Evolutionary conservation across 2,888 invertebrate genomes (phyloP).

Genomic region (Schizotus pectinicornis): DNA sequence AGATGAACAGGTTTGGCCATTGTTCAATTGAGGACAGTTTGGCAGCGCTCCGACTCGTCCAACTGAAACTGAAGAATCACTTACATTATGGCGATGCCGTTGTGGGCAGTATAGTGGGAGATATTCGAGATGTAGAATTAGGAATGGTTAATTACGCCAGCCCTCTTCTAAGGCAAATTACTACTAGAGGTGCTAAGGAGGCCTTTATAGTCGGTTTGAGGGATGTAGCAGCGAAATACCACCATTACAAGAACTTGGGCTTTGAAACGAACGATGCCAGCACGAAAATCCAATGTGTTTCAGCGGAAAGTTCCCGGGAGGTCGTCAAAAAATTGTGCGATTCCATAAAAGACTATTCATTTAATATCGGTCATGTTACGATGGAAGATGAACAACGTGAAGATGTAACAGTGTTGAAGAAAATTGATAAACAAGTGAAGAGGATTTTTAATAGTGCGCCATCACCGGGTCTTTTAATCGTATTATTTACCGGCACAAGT

Average conservation of each 20-base stretch:
- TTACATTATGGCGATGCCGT: constrained; percentile 80
- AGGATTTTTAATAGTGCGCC: constrained; percentile 67
- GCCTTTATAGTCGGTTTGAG: constrained; percentile 65
- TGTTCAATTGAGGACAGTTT: constrained; percentile 87
- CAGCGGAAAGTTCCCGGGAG: constrained; percentile 44
- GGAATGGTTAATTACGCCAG: constrained; percentile 62
- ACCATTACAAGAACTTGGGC: constrained; percentile 65
- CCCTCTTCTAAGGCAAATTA: constrained; percentile 61
- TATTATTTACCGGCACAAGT: constrained; percentile 70
- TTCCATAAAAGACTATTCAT: constrained; percentile 59
- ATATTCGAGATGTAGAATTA: constrained; percentile 58
- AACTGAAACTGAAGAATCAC: constrained; percentile 82
- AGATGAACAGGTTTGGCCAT: constrained; percentile 71
- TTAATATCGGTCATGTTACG: constrained; percentile 70
- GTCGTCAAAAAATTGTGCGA: constrained; percentile 52
- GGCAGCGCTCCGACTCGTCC: constrained; percentile 84
- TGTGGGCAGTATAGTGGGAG: constrained; percentile 53
- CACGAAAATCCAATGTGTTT: constrained; percentile 48
- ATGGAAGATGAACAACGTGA: constrained; percentile 53
- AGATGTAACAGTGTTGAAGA: constrained; percentile 48
- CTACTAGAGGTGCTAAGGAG: constrained; percentile 55
- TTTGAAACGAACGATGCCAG: constrained; percentile 59
- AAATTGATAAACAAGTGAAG: constrained; percentile 65
- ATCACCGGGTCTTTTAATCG: constrained; percentile 62
- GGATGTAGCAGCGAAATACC: constrained; percentile 67